Evolutionary conservation across 2,888 invertebrate genomes (phyloP).

Genomic region (Acronicta aceris): DNA sequence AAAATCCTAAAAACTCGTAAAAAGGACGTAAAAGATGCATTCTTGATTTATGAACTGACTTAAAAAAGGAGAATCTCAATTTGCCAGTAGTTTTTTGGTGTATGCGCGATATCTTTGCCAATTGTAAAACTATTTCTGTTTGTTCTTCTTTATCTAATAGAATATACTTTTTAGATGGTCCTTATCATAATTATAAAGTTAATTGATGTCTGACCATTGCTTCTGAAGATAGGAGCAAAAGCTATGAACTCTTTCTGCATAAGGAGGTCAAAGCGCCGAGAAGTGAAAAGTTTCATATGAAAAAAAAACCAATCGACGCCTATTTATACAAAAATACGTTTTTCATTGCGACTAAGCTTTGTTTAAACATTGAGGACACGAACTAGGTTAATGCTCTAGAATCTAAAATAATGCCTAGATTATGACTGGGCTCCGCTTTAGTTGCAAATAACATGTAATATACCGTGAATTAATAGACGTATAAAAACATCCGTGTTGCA

Average conservation of each 20-base stretch:
- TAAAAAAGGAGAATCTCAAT: too few species aligned
- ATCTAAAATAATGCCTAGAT: slow-evolving; percentile 15
- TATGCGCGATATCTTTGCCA: too few species aligned
- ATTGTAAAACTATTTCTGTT: too few species aligned
- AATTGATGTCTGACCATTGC: too few species aligned
- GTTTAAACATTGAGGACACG: slow-evolving; percentile 9
- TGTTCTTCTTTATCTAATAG: too few species aligned
- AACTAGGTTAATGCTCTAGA: slow-evolving; percentile 34
- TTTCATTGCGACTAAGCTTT: slow-evolving; percentile 18
- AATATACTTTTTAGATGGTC: too few species aligned
- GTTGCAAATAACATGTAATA: slow-evolving; percentile 14
- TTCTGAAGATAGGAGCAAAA: too few species aligned
- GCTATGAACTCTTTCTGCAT: too few species aligned
- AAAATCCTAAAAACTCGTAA: background rate
- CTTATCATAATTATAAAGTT: too few species aligned
- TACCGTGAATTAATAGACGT: slow-evolving; percentile 18
- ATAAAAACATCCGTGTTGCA: slow-evolving; percentile 24
- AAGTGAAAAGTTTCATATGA: background rate
- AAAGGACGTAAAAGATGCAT: background rate
- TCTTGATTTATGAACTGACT: too few species aligned
- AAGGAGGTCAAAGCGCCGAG: background rate
- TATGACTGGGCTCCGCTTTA: slow-evolving; percentile 6
- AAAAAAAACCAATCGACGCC: background rate
- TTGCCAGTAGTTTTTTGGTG: too few species aligned
- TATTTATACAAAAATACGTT: slow-evolving; percentile 5